These are phyloP conservation scores for Drosophila tropicalis DNA, from an alignment of 1,140 invertebrate species.

Conservation along the genomic window DNA sequence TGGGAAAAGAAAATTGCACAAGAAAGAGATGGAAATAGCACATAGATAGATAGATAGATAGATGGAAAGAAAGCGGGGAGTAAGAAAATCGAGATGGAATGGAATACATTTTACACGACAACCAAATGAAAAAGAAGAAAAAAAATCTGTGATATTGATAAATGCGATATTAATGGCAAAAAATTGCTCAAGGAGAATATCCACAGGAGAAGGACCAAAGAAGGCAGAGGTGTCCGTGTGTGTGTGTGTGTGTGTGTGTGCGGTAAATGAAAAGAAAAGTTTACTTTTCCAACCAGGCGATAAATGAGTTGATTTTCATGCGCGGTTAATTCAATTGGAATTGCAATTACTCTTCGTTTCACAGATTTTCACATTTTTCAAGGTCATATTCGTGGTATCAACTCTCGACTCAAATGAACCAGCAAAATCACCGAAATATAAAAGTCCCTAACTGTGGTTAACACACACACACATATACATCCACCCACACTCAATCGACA, in stretches of 20 bases:
- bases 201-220: background rate
- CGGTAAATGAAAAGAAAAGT: conserved; percentile 7
- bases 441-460: conserved; percentile 51
- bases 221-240: background rate
- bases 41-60: background rate
- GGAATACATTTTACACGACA: conserved; percentile 65
- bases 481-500: background rate
- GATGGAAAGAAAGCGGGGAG: background rate
- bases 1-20: conserved; percentile 66
- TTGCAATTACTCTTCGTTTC: conserved; percentile 16
- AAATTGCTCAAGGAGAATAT: conserved; percentile 69
- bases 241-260: background rate
- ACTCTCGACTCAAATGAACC: background rate
- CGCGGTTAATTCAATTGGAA: conserved; percentile 14
- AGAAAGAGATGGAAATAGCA: conserved; percentile 7
- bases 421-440: conserved; percentile 20
- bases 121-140: conserved; percentile 65
- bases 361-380: conserved; percentile 27
- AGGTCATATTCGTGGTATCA: conserved; percentile 39
- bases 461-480: conserved; percentile 27
- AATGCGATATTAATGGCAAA: conserved; percentile 78
- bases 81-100: conserved; percentile 34
- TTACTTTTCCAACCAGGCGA: conserved; percentile 11
- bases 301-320: conserved; percentile 15
- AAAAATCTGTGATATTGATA: conserved; percentile 71